Evolutionary conservation across 92 coral and sea anemone genomes (phyloP), one percentile per base, ranked within the genome.

Genomic region (Palythoa caribaeorum): DNA sequence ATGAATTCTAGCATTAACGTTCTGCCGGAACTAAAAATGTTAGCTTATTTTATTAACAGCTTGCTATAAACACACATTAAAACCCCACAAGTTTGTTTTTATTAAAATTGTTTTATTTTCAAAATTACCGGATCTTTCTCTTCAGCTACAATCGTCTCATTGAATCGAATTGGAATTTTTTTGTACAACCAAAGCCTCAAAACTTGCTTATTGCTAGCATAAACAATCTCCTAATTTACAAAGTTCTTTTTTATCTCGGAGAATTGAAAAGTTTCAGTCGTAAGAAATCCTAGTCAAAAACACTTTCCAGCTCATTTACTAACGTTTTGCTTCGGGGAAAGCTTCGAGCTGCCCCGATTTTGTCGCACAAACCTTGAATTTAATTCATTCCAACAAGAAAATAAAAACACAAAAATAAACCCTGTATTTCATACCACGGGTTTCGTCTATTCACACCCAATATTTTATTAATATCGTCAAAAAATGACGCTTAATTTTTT

Each of bases 221-320:
- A 74, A 75, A 86, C 89, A 66, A 71, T 77, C 38, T 66, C n/a
- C 89, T 87, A 86, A 47, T 83, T 88, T 83, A 83, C 81, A 84
- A 84, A 71, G 86, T 40, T 89, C 37, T 84, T 79, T 63, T 83
- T 51, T 70, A 65, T 76, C 84, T 91, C 59, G 28, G 52, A 81
- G 86, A 65, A 20, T 51, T 81, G 66, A 81, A 81, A 81, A 48
- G 39, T 65, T 79, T 37, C 76, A 40, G 66, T 44, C 94, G 69
- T 93, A 84, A 50, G 98, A 93, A 77, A 91, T 94, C n/a, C 92
- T 93, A 88, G 98, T 95, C 87, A 95, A 50, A 36, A 94, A 95
- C 52, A 95, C 75, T 81, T 81, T 81, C 15, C 52, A 52, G 76
- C 60, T 81, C 65, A 63, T 63, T 81, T 40, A 68, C 86, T 81